Percentiles rank a stretch among this genome's conserved stretches.
Evolutionary conservation across 2,888 invertebrate species (phyloP).

Genomic region (Andrena minutula): DNA sequence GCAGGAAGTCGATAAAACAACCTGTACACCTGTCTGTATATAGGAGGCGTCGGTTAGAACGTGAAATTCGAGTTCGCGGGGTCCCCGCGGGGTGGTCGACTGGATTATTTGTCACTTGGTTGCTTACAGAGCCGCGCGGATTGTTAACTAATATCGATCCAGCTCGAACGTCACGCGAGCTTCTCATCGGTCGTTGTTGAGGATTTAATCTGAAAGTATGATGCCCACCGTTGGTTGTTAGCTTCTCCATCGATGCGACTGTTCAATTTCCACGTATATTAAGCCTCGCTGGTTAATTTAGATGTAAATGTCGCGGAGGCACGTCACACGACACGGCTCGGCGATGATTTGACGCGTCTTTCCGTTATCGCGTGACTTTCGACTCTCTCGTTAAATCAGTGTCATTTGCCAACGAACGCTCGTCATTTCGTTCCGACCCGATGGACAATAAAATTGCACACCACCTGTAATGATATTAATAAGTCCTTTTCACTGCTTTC

Average conservation of each 20-base stretch:
- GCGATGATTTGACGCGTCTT: not conserved
- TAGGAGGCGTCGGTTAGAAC: not conserved
- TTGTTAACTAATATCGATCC: constrained; percentile 13
- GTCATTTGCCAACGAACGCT: not conserved
- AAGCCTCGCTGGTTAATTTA: constrained; percentile 11
- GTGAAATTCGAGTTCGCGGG: constrained; percentile 40
- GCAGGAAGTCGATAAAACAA: constrained; percentile 77
- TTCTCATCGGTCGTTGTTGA: constrained; percentile 25
- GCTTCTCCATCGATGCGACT: not conserved
- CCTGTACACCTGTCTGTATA: constrained; percentile 20
- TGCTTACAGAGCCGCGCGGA: constrained; percentile 3
- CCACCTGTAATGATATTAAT: not conserved
- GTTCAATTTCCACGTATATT: not conserved
- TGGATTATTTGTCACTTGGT: constrained; percentile 34
- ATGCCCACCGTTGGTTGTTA: constrained; percentile 13
- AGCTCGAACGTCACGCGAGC: constrained; percentile 31
- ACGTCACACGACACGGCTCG: not conserved
- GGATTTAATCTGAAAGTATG: constrained; percentile 19
- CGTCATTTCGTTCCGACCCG: not conserved
- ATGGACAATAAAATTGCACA: not conserved
- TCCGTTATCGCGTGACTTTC: not conserved
- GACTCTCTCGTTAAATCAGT: not conserved
- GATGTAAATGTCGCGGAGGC: not conserved
- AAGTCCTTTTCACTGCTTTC: not conserved
- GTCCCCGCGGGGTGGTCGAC: not conserved